phyloP scores from a whole-genome alignment of 2,888 invertebrate genomes.

The Caenorhabditis sp. region DNA sequence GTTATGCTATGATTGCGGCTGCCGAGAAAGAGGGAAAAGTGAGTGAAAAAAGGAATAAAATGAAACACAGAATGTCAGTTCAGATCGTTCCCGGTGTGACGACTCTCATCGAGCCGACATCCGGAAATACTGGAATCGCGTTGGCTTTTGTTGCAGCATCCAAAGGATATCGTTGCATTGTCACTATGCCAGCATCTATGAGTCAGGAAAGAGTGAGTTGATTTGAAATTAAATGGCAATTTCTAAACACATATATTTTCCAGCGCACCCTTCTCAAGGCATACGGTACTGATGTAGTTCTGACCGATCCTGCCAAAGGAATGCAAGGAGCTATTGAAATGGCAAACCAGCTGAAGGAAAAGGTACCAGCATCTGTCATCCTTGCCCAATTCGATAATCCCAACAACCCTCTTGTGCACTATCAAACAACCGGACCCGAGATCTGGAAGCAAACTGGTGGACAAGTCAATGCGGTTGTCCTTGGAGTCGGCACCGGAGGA shows the following conservation, averaged over 20 bases:
- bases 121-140: slow-evolving; percentile 83
- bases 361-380: slow-evolving; percentile 78
- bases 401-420: slow-evolving; percentile 80
- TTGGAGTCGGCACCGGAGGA: slow-evolving; percentile 82
- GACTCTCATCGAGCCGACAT: slow-evolving; percentile 82
- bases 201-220: slow-evolving; percentile 79
- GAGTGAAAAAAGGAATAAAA: too few relatives aligned
- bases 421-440: slow-evolving; percentile 82
- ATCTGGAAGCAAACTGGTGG: slow-evolving; percentile 82
- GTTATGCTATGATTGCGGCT: slow-evolving; percentile 81
- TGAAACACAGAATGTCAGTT: too few relatives aligned
- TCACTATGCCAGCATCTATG: slow-evolving; percentile 83
- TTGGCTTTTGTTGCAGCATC: slow-evolving; percentile 82
- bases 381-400: slow-evolving; percentile 82
- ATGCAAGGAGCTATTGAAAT: slow-evolving; percentile 81
- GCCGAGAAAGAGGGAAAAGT: slow-evolving; percentile 80
- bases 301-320: slow-evolving; percentile 80
- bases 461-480: slow-evolving; percentile 78
- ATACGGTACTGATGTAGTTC: slow-evolving; percentile 82
- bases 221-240: background rate
- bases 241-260: slow-evolving; percentile 31
- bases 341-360: slow-evolving; percentile 76
- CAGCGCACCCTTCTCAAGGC: slow-evolving; percentile 81
- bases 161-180: slow-evolving; percentile 80
- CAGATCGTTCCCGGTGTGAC: slow-evolving; percentile 76